Evolutionary conservation across 1,140 invertebrate genomes (phyloP).

Genomic region (Megalopta genalis): DNA sequence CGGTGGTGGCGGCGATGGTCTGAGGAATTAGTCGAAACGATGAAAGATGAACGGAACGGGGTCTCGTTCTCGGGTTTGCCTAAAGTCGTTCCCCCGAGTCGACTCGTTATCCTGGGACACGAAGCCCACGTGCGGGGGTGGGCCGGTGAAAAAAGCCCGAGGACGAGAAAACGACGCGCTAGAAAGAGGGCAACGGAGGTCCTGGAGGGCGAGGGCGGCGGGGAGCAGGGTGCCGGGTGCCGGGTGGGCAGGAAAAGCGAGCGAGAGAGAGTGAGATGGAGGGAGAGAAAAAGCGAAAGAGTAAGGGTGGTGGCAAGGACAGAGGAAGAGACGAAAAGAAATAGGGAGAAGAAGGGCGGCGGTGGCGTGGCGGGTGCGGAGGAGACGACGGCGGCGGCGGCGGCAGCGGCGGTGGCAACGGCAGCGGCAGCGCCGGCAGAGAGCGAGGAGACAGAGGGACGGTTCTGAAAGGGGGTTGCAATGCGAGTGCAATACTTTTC

Average conservation of each 20-base stretch:
- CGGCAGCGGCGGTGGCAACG: neutral
- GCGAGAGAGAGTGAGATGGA: neutral
- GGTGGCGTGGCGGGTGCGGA: neutral
- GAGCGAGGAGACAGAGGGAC: slow-evolving; percentile 47
- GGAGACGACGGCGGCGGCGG: neutral
- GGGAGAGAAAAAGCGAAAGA: no score
- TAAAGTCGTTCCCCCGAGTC: slow-evolving; percentile 38
- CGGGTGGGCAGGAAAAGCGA: slow-evolving; percentile 13
- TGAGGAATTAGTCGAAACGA: slow-evolving; percentile 11
- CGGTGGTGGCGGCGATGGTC: no score
- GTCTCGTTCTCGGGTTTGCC: slow-evolving; percentile 11
- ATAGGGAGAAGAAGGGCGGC: slow-evolving; percentile 42
- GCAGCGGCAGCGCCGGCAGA: slow-evolving; percentile 18
- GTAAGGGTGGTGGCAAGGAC: no score
- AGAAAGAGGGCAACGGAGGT: slow-evolving; percentile 9
- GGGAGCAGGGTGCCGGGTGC: neutral
- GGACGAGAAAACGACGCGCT: slow-evolving; percentile 13
- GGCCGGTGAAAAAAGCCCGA: slow-evolving; percentile 41
- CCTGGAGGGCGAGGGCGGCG: neutral
- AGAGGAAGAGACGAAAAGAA: slow-evolving; percentile 28
- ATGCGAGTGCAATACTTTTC: slow-evolving; percentile 76
- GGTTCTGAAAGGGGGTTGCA: slow-evolving; percentile 64
- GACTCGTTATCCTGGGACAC: slow-evolving; percentile 44
- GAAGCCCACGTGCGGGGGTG: slow-evolving; percentile 20
- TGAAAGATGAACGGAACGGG: slow-evolving; percentile 34